phyloP scores from a whole-genome alignment of 1,140 invertebrate genomes.

The Zophobas morio region DNA sequence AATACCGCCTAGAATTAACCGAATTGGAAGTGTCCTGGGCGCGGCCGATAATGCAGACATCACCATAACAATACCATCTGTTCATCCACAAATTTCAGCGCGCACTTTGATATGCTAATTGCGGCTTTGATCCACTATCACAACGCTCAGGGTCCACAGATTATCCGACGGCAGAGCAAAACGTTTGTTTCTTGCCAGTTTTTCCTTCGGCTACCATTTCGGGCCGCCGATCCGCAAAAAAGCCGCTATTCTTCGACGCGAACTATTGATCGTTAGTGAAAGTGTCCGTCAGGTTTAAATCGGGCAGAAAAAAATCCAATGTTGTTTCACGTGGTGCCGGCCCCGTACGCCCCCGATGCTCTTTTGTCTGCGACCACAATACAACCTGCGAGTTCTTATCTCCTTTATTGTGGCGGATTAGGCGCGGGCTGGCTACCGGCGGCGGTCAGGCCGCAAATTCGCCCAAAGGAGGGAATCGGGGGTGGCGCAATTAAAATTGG shows the following conservation, averaged over 20 bases:
- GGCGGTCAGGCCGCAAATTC: too few relatives aligned
- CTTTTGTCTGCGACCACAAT: conserved; percentile 41
- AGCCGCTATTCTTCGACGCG: not conserved
- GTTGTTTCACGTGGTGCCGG: conserved; percentile 51
- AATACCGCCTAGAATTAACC: not conserved
- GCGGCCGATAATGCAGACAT: conserved; percentile 51
- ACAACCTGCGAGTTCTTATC: conserved; percentile 48
- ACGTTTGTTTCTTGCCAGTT: conserved; percentile 28
- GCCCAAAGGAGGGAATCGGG: too few relatives aligned
- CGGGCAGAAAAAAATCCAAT: conserved; percentile 49
- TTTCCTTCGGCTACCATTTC: too few relatives aligned
- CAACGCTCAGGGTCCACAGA: conserved; percentile 37
- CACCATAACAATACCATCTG: conserved; percentile 53
- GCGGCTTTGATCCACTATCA: conserved; percentile 48
- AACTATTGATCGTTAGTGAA: conserved; percentile 45
- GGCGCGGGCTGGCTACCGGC: too few relatives aligned
- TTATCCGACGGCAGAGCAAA: conserved; percentile 36
- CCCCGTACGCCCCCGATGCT: not conserved
- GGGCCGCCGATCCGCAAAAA: not conserved
- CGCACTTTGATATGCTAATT: conserved; percentile 55
- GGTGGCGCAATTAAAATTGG: too few relatives aligned
- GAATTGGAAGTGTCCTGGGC: conserved; percentile 7
- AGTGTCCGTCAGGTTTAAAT: conserved; percentile 53
- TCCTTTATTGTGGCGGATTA: conserved; percentile 10
- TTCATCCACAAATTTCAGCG: conserved; percentile 48